Base-by-base conservation (phyloP, 2,797 vertebrate genomes). In the Falco berigora region DNA sequence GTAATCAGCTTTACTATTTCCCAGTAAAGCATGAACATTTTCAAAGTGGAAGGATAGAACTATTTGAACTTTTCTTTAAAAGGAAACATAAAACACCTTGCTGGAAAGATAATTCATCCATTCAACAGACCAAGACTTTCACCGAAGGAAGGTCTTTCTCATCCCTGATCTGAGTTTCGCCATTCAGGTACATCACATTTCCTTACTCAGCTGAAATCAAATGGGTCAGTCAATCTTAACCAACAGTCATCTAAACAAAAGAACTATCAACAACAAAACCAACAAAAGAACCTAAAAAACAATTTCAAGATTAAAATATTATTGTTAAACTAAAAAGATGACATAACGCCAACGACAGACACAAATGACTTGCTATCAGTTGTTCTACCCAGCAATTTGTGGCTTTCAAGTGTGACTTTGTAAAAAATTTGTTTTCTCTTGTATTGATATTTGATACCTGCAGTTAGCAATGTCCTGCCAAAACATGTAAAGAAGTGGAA, bases 401-500 rank as follows among this genome's bases (percentile, higher is more conserved):
- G 38, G 66, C 42, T 42, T 95, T 92, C n/a, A 56, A 76, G 84
- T 58, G 62, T 64, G 68, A 88, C 69, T 94, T 74, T 90, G 38
- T 32, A 71, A 88, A 59, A 84, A 49, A 38, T 32, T 59, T 81
- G 34, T 72, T 82, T 93, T 82, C 42, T 95, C 78, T 76, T 87
- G 67, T 34, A 90, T 6, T 94, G 88, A 38, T 40, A 96, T 67
- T 91, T 88, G 91, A 93, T 88, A 91, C 78, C 80, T 67, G 72
- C 53, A 95, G 92, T 47, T 21, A 92, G 87, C 20, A 80, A 74
- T 52, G 82, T 96, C 96, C 86, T 96, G 95, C 90, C 92, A 95
- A 96, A 93, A 97, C 95, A 95, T 0, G 22, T 71, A 85, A 95
- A 96, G 89, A 83, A 96, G 75, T 72, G 95, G 66, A 92, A 95